A percentile compares a stretch with the other conserved stretches of the same genome.
Conservation (phyloP, 2,797 vertebrate genomes). For the Mycteria americana region DNA sequence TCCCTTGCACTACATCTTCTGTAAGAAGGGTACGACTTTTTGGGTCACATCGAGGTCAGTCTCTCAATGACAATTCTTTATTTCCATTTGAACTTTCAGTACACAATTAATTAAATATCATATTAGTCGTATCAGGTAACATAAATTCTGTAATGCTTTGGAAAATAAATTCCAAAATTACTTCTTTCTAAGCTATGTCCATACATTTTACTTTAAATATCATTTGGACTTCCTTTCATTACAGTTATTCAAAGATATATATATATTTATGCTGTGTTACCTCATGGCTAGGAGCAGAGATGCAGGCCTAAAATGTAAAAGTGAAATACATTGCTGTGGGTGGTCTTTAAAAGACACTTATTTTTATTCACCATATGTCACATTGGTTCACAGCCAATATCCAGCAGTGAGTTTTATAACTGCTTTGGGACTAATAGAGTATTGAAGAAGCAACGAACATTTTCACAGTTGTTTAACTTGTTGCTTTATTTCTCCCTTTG, state of each 20-base stretch:
- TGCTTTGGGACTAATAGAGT: conserved; percentile 9
- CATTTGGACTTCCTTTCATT: background rate
- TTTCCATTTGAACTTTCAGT: background rate
- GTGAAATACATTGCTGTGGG: background rate
- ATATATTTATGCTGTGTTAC: background rate
- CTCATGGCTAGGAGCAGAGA: background rate
- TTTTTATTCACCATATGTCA: conserved; percentile 26
- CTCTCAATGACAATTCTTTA: background rate
- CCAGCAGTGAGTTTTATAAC: background rate
- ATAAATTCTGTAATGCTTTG: background rate
- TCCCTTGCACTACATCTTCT: background rate
- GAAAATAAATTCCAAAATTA: background rate
- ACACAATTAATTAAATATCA: background rate
- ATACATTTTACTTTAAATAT: background rate
- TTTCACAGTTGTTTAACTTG: conserved; percentile 6
- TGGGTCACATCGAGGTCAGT: background rate
- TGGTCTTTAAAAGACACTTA: conserved; percentile 3
- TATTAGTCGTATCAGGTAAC: background rate
- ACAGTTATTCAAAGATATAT: background rate
- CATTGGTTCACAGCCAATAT: background rate
- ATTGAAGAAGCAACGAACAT: background rate
- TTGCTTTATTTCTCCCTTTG: background rate
- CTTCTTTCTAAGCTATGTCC: background rate
- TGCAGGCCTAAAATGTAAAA: background rate
- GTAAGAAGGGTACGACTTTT: background rate